These are phyloP conservation scores for Aeoliscus strigatus DNA, from an alignment of 2,797 vertebrate species.

Conservation along the genomic window DNA sequence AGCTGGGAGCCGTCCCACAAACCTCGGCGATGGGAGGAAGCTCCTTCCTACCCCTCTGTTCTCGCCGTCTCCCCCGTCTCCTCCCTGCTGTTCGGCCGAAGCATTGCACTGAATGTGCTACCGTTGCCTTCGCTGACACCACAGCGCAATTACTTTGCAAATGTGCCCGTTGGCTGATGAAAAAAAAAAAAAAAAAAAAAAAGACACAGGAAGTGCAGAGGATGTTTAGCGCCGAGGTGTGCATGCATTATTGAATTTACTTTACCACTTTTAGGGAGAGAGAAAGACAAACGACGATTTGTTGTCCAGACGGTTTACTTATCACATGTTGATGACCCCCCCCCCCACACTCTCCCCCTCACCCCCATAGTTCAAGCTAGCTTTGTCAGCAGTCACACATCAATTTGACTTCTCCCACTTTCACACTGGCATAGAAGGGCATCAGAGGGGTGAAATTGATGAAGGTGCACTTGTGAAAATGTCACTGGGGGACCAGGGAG, in stretches of 20 bases:
- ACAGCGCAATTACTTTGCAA: constrained; percentile 59
- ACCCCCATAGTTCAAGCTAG: constrained; percentile 38
- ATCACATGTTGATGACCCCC: constrained; percentile 21
- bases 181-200: constrained; percentile 50
- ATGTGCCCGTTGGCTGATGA: constrained; percentile 57
- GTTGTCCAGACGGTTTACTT: too few relatives aligned
- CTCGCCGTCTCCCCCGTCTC: constrained; percentile 22
- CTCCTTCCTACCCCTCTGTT: constrained; percentile 51
- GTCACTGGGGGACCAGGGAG: constrained; percentile 49
- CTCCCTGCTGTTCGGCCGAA: constrained; percentile 37
- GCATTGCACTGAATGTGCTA: too few relatives aligned
- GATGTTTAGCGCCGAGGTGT: constrained; percentile 60
- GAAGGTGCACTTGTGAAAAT: constrained; percentile 66
- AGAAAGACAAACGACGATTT: too few relatives aligned
- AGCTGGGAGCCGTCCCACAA: constrained; percentile 76
- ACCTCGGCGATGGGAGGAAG: constrained; percentile 62
- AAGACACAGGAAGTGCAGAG: constrained; percentile 34
- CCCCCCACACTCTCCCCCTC: constrained; percentile 25
- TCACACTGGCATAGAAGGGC: constrained; percentile 59
- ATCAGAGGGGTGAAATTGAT: constrained; percentile 64
- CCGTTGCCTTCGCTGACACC: too few relatives aligned
- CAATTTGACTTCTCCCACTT: constrained; percentile 48
- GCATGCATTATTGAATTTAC: constrained; percentile 44
- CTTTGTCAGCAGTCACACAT: constrained; percentile 59
- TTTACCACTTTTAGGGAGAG: too few relatives aligned